Conservation (phyloP, 2,113 vertebrate species). For the Toxostoma redivivum region DNA sequence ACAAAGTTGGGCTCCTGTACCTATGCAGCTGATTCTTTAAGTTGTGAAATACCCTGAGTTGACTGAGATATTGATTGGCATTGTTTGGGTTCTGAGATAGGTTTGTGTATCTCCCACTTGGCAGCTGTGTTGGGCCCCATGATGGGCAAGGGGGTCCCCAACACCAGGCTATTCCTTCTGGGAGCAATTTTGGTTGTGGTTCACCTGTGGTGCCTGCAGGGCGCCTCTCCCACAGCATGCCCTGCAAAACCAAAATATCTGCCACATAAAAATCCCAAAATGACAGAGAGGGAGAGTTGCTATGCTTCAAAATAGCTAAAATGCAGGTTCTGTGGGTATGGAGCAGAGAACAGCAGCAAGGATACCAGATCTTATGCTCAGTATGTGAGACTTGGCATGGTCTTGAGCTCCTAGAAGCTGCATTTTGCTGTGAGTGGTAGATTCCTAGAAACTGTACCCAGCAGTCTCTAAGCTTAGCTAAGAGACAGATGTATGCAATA, state of each 20-base stretch:
- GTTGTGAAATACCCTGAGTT: neutral
- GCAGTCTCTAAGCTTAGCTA: neutral
- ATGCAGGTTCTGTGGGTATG: neutral
- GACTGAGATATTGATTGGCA: neutral
- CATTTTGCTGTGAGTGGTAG: neutral
- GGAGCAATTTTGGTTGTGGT: neutral
- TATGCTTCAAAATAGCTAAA: neutral
- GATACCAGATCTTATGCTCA: neutral
- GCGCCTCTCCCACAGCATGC: neutral
- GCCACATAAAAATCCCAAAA: neutral
- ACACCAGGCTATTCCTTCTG: neutral
- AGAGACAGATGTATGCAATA: neutral
- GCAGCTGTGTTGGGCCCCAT: neutral
- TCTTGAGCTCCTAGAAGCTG: neutral
- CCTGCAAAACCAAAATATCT: neutral
- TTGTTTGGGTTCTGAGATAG: neutral
- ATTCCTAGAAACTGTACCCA: neutral
- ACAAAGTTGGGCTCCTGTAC: neutral
- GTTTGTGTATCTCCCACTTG: neutral
- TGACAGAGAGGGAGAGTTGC: neutral
- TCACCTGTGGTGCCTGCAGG: neutral
- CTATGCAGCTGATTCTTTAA: neutral
- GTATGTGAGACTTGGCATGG: neutral
- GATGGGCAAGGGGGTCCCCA: neutral
- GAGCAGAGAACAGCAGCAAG: neutral